Evolutionary conservation across 2,888 invertebrate genomes (phyloP).

Genomic region (Hemithea aestivaria): DNA sequence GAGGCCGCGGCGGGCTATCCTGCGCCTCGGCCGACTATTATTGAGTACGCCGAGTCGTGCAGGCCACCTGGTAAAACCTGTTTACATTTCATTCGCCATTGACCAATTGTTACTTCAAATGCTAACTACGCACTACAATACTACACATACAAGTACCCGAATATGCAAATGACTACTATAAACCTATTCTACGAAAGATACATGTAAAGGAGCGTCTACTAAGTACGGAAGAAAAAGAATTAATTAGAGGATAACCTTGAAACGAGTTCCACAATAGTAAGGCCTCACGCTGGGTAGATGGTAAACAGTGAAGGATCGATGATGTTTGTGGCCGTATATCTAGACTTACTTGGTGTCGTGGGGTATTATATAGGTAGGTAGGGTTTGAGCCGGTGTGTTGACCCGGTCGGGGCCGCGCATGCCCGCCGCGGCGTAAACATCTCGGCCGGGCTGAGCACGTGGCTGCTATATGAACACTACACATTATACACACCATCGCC

Average conservation of each 20-base stretch:
- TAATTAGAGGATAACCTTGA: conserved; percentile 29
- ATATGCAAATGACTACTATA: too few species aligned
- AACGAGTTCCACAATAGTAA: conserved; percentile 27
- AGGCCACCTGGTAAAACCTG: conserved; percentile 31
- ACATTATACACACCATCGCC: conserved; percentile 59
- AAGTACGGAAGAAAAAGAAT: conserved; percentile 25
- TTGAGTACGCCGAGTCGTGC: conserved; percentile 23
- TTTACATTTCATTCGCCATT: conserved; percentile 27
- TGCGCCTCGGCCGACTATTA: conserved; percentile 29
- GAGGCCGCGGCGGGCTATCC: conserved; percentile 25
- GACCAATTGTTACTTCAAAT: conserved; percentile 28
- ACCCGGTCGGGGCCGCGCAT: conserved; percentile 68
- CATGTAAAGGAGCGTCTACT: not conserved
- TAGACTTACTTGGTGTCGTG: conserved; percentile 62
- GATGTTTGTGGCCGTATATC: conserved; percentile 42
- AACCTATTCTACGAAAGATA: too few species aligned
- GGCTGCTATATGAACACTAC: conserved; percentile 37
- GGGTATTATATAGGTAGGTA: conserved; percentile 53
- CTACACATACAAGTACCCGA: conserved; percentile 4
- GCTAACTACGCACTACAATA: conserved; percentile 22
- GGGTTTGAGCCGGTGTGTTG: conserved; percentile 70
- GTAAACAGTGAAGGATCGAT: conserved; percentile 26
- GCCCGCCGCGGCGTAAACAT: conserved; percentile 69
- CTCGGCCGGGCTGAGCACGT: conserved; percentile 56
- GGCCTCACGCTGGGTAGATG: conserved; percentile 25